Conservation (phyloP, 2,113 vertebrate genomes). For the Pseudolaguvia tuberculata region DNA sequence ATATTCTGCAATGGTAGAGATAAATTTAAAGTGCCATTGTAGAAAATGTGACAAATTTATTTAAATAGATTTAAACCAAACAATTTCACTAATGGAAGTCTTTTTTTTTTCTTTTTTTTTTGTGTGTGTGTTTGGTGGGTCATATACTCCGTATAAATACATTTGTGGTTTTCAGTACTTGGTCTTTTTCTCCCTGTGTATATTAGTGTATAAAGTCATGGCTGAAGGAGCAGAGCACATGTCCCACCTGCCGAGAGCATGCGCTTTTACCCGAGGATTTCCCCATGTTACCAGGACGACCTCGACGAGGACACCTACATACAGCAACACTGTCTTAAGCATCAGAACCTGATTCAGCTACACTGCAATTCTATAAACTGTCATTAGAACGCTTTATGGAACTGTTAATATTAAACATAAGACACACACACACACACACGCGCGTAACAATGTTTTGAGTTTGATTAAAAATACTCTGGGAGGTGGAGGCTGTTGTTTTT, state of each 20-base stretch:
- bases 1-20: not conserved
- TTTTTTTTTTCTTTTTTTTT: too few species aligned
- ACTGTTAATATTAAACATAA: not conserved
- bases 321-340: slow-evolving; percentile 31
- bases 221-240: slow-evolving; percentile 80
- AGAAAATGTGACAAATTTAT: not conserved
- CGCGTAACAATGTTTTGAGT: not conserved
- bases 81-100: too few species aligned
- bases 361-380: not conserved
- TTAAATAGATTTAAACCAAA: not conserved
- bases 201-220: slow-evolving; percentile 80
- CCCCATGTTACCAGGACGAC: slow-evolving; percentile 63
- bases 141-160: not conserved
- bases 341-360: too few species aligned
- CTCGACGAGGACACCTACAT: slow-evolving; percentile 45
- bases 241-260: slow-evolving; percentile 78
- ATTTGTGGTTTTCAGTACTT: not conserved
- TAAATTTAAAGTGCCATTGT: not conserved
- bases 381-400: not conserved
- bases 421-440: too few species aligned
- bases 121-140: not conserved
- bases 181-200: not conserved
- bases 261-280: slow-evolving; percentile 73
- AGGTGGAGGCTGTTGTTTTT: too few species aligned
- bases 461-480: too few species aligned